These are phyloP conservation scores for Neuroterus valhalla DNA, from an alignment of 1,140 invertebrate species.

Conservation along the genomic window DNA sequence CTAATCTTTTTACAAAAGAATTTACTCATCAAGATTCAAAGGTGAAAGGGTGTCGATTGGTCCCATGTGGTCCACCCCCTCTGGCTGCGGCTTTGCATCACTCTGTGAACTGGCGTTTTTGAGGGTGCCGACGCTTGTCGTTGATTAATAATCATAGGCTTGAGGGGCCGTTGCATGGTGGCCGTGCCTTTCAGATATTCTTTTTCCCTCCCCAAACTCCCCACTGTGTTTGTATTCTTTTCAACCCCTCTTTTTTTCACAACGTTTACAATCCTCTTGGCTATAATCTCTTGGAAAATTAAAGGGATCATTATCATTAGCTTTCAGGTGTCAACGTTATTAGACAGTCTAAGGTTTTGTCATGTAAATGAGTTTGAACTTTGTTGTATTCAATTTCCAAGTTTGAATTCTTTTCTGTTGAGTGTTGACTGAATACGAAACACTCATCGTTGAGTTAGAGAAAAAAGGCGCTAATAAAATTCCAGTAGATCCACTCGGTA, in stretches of 20 bases:
- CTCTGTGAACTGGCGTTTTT: neutral
- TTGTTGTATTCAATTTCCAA: neutral
- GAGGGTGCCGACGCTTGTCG: slow-evolving; percentile 22
- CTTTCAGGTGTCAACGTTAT: neutral
- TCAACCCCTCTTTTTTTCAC: neutral
- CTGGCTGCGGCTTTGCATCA: slow-evolving; percentile 6
- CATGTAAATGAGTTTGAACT: neutral
- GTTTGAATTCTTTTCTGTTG: too few species aligned
- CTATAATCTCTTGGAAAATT: neutral
- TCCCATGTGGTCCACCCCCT: slow-evolving; percentile 8
- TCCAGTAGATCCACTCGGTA: neutral
- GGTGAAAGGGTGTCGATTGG: slow-evolving; percentile 25
- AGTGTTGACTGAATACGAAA: too few species aligned
- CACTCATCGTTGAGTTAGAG: too few species aligned
- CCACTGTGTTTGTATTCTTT: neutral
- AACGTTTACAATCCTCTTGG: neutral
- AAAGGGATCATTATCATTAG: neutral
- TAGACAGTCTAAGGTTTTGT: too few species aligned
- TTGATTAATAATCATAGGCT: slow-evolving; percentile 21
- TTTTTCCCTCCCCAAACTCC: neutral
- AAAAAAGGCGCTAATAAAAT: neutral
- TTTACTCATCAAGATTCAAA: neutral
- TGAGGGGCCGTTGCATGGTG: neutral
- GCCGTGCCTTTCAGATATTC: neutral
- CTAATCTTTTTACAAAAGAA: neutral